Conservation (phyloP, 2,888 invertebrate genomes). For the Apotomis turbidana region DNA sequence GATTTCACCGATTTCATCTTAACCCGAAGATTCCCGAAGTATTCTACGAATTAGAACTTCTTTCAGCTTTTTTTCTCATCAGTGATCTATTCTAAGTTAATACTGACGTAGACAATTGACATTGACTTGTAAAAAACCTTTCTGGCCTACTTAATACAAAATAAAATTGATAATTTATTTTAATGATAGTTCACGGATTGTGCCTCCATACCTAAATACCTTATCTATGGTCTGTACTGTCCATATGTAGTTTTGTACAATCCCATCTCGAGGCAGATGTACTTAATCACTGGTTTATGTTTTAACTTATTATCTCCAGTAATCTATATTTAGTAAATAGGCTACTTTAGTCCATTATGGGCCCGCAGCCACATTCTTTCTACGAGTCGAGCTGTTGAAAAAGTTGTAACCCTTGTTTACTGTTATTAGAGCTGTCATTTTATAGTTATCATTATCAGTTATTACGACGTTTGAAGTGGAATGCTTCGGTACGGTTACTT, state of each 20-base stretch:
- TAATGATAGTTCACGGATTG: too few relatives aligned
- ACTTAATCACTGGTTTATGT: conserved; percentile 39
- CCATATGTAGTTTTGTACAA: background rate
- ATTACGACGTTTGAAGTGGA: conserved; percentile 17
- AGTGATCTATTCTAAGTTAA: too few relatives aligned
- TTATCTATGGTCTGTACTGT: too few relatives aligned
- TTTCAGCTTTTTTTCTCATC: too few relatives aligned
- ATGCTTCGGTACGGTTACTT: conserved; percentile 11
- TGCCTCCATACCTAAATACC: too few relatives aligned
- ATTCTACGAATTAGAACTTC: too few relatives aligned
- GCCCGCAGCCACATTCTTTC: conserved; percentile 29
- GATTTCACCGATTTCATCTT: too few relatives aligned
- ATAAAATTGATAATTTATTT: too few relatives aligned
- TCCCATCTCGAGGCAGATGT: conserved; percentile 19
- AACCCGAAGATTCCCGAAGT: too few relatives aligned
- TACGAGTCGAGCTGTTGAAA: conserved; percentile 21
- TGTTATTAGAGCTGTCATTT: conserved; percentile 32
- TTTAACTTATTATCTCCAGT: conserved; percentile 39
- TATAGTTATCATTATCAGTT: conserved; percentile 31
- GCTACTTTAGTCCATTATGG: conserved; percentile 33
- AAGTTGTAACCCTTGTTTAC: conserved; percentile 26
- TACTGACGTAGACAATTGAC: too few relatives aligned
- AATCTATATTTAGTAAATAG: conserved; percentile 40
- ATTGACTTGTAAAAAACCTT: too few relatives aligned
- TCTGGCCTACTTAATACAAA: too few relatives aligned